Percentiles rank a stretch among this genome's conserved stretches.
These are phyloP conservation scores for Platyscapa corneri DNA, from an alignment of 1,140 invertebrate genomes.

Conservation along the genomic window DNA sequence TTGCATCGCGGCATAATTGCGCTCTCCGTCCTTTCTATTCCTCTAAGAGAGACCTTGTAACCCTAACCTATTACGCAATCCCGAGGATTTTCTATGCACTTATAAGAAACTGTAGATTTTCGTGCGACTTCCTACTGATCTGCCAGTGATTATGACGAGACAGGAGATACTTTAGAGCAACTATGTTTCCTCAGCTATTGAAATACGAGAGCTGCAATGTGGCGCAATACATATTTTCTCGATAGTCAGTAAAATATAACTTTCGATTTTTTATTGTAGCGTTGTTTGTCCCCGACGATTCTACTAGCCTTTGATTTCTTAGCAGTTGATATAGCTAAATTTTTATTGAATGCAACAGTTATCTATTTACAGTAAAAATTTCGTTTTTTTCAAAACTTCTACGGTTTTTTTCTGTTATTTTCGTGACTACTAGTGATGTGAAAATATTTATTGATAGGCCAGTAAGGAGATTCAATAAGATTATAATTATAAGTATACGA, in stretches of 20 bases:
- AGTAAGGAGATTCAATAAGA: no score
- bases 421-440: neutral
- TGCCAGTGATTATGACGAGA: neutral
- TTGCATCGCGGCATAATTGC: neutral
- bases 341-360: neutral
- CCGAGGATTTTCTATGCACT: neutral
- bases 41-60: neutral
- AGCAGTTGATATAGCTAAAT: neutral
- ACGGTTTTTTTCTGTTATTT: neutral
- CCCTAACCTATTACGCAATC: constrained; percentile 16
- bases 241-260: neutral
- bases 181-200: neutral
- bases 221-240: neutral
- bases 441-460: neutral
- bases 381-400: neutral
- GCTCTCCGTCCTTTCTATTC: neutral
- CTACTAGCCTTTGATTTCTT: constrained; percentile 7
- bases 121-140: neutral
- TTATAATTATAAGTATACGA: no score
- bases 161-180: neutral
- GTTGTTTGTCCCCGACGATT: neutral
- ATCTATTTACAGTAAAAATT: neutral
- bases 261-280: constrained; percentile 2
- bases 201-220: neutral
- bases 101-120: neutral